Conservation (phyloP, 2,113 vertebrate genomes). For the Brachypodius melanocephalos region DNA sequence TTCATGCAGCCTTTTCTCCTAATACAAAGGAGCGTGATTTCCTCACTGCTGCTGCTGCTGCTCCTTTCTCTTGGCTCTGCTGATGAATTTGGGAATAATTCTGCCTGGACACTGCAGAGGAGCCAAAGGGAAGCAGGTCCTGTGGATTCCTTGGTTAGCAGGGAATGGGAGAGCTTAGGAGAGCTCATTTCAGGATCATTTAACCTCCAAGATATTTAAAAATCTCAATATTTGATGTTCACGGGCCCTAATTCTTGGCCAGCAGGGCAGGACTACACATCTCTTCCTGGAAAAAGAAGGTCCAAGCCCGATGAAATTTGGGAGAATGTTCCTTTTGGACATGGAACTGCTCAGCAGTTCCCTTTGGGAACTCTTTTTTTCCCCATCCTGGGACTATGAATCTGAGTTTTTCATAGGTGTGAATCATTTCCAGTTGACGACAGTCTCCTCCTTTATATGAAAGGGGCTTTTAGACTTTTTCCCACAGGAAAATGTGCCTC, state of each 20-base stretch:
- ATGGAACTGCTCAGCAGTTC: not conserved
- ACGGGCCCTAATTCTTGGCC: fast-evolving
- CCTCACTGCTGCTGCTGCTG: not conserved
- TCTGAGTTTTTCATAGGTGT: not conserved
- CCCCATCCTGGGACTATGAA: not conserved
- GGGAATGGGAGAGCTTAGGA: not conserved
- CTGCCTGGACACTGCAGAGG: not conserved
- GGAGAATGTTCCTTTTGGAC: not conserved
- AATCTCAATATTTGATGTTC: not conserved
- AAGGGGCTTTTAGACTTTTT: not conserved
- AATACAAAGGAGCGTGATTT: not conserved
- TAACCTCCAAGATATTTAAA: not conserved
- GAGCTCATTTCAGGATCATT: not conserved
- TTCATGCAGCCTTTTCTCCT: not conserved
- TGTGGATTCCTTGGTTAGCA: not conserved
- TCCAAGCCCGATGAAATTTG: not conserved
- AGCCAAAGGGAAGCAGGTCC: not conserved
- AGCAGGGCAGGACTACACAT: not conserved
- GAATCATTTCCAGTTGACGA: not conserved
- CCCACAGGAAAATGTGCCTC: not conserved
- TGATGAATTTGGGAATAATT: not conserved
- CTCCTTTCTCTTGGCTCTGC: not conserved
- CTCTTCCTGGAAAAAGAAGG: not conserved
- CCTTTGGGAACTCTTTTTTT: not conserved
- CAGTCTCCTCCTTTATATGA: not conserved